Base-by-base conservation (phyloP, 2,888 invertebrate species). In the Drosophila barbarae region DNA sequence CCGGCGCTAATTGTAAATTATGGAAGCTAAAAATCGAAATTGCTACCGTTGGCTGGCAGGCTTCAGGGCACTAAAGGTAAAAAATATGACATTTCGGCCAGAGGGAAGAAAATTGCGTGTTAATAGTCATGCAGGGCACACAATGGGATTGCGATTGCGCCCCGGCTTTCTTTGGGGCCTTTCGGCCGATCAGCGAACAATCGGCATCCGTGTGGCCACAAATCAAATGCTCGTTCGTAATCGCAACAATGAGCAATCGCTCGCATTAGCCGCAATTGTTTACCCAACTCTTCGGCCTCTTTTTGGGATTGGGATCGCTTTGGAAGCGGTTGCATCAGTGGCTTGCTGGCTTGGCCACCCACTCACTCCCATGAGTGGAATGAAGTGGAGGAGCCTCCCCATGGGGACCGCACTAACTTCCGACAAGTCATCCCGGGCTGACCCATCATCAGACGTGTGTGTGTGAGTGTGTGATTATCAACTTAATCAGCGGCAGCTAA, bases 191-290 rank as follows among this genome's bases (percentile, higher is more conserved):
- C 57, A 47, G 56, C 60, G 55, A 70, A 81, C 84, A 84, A 79
- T 79, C 63, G 82, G 42, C 57, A 60, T 54, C 58, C 58, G 55
- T 66, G 84, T 57, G 53, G 55, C 84, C 79, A 72, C 84, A 79
- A 84, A 78, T 84, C 79, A 82, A 78, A 81, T 66, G 50, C 67
- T 73, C 63, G 30, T 58, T 73, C 63, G 34, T 58, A 79, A 79
- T 64, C 52, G 63, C 80, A 81, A 78, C 76, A 84, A 78, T 76
- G 58, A 65, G 69, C 72, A 75, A 78, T 74, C 72, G 76, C 54
- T 72, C 70, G 74, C 74, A 79, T 79, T 84, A 84, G 70, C 67
- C 68, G 28, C 82, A 75, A 84, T 78, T 84, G 82, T 81, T 77
- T 73, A 73, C 56, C 78, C 59, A 46, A 77, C 58, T 65, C 71